Conservation (phyloP, 2,797 vertebrate genomes). For the Oophaga sylvatica region DNA sequence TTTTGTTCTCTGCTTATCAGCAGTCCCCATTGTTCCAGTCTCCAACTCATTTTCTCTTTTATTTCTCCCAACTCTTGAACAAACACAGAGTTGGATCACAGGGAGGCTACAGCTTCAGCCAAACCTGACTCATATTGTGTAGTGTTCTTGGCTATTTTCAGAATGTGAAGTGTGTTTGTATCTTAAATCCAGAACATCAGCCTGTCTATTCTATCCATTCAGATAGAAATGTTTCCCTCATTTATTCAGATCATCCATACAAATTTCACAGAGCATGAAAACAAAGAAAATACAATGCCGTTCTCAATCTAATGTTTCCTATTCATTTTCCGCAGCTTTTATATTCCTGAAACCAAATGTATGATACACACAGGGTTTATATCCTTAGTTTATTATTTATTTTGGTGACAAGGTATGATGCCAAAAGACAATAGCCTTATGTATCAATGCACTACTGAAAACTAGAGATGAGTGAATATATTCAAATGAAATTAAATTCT, state of each 20-base stretch:
- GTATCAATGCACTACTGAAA: too few species aligned
- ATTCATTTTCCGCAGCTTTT: too few species aligned
- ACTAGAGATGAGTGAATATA: too few species aligned
- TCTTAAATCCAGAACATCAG: constrained; percentile 19
- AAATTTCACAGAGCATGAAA: constrained; percentile 21
- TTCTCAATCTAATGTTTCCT: too few species aligned
- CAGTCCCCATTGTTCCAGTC: constrained; percentile 18
- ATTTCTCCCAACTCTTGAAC: constrained; percentile 26
- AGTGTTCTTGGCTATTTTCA: constrained; percentile 44
- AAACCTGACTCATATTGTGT: constrained; percentile 50
- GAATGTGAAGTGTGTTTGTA: constrained; percentile 3
- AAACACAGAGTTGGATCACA: constrained; percentile 23
- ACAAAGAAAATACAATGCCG: not conserved
- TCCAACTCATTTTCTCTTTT: constrained; percentile 29
- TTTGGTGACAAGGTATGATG: too few species aligned
- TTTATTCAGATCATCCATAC: constrained; percentile 18
- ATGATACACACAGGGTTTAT: too few species aligned
- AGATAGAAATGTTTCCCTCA: constrained; percentile 35
- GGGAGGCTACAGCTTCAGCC: constrained; percentile 24
- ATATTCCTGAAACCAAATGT: too few species aligned
- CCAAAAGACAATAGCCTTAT: too few species aligned
- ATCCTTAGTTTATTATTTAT: too few species aligned
- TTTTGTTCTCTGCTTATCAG: constrained; percentile 45
- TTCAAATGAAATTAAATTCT: too few species aligned
- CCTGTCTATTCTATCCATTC: not conserved